Percentiles rank a stretch among this genome's conserved stretches.
These are phyloP conservation scores for Lypha dubia DNA, from an alignment of 2,888 invertebrate genomes.

Conservation along the genomic window DNA sequence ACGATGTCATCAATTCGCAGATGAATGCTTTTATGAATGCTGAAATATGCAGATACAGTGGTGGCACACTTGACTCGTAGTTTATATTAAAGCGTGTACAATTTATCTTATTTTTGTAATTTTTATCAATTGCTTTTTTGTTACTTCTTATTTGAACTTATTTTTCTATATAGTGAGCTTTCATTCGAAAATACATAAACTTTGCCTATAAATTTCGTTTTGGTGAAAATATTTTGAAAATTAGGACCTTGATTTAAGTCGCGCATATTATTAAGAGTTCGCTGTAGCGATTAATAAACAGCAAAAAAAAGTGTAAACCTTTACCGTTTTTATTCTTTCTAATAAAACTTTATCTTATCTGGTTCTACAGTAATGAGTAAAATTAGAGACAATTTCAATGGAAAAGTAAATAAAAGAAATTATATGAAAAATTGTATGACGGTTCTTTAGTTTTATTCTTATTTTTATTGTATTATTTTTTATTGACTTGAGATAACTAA, in stretches of 20 bases:
- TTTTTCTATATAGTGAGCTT: no score
- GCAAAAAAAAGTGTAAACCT: not conserved
- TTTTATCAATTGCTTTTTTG: no score
- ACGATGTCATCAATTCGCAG: no score
- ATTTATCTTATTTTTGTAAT: no score
- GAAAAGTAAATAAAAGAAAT: conserved; percentile 19
- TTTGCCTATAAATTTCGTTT: no score
- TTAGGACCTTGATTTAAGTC: not conserved
- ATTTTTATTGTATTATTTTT: not conserved
- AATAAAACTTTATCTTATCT: conserved; percentile 55
- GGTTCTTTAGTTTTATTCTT: not conserved
- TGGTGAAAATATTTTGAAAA: no score
- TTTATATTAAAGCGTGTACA: no score
- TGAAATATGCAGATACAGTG: no score
- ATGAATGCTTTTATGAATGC: no score
- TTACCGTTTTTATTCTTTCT: not conserved
- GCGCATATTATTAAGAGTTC: not conserved
- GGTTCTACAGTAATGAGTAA: conserved; percentile 9
- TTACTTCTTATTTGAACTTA: no score
- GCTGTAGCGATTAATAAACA: conserved; percentile 17
- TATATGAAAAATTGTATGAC: not conserved
- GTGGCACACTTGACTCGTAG: no score
- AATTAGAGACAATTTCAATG: not conserved
- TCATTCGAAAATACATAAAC: no score
- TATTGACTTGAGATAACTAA: conserved; percentile 32